Evolutionary conservation across 2,113 vertebrate species (phyloP).

Genomic region (Oenanthe melanoleuca): DNA sequence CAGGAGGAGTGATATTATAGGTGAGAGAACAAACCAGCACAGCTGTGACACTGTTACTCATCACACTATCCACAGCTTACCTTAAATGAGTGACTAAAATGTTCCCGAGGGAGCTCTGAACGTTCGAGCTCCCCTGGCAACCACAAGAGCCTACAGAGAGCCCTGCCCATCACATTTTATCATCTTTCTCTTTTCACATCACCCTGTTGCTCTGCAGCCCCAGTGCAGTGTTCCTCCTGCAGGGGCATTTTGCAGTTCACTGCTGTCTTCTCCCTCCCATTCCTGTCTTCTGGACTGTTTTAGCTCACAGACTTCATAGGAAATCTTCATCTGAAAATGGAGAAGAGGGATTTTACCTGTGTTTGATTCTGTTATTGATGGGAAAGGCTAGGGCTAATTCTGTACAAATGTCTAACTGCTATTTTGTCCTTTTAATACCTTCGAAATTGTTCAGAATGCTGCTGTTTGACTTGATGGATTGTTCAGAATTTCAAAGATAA

Average conservation of each 20-base stretch:
- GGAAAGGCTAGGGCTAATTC: background rate
- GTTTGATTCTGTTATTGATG: background rate
- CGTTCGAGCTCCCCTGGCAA: slow-evolving; percentile 32
- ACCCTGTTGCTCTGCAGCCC: background rate
- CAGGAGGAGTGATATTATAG: background rate
- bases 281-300: slow-evolving; percentile 4
- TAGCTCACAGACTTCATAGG: background rate
- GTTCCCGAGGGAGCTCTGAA: slow-evolving; percentile 3
- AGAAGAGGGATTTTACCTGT: background rate
- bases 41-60: background rate
- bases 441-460: background rate
- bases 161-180: slow-evolving; percentile 26
- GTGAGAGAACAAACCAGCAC: slow-evolving; percentile 16
- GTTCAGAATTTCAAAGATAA: background rate
- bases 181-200: background rate
- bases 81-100: slow-evolving; percentile 47
- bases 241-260: slow-evolving; percentile 23
- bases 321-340: background rate
- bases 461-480: background rate
- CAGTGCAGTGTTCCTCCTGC: background rate
- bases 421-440: background rate
- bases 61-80: slow-evolving; percentile 8
- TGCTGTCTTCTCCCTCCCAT: background rate
- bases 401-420: background rate
- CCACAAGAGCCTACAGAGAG: slow-evolving; percentile 9